Percentiles rank a stretch among this genome's conserved stretches.
These are phyloP conservation scores for Jordanella pulchra DNA, from an alignment of 2,797 vertebrate species.

Conservation along the genomic window DNA sequence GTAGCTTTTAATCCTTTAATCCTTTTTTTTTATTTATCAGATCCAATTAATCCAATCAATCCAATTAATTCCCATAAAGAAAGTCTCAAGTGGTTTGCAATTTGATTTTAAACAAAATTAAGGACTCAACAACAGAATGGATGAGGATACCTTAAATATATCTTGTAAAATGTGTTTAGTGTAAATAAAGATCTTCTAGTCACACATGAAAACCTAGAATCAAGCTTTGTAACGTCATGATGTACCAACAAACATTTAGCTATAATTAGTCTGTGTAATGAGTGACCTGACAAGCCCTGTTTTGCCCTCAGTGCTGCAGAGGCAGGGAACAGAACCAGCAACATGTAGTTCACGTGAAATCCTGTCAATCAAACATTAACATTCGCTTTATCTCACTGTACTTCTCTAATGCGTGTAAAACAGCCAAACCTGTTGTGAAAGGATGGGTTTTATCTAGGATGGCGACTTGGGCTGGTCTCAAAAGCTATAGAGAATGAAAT, in stretches of 20 bases:
- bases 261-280: conserved; percentile 4
- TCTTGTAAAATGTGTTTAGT: conserved; percentile 1
- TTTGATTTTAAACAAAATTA: too few species aligned
- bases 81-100: too few species aligned
- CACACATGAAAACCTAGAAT: neutral
- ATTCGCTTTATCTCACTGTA: conserved; percentile 12
- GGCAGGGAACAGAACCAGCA: neutral
- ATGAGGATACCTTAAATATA: neutral
- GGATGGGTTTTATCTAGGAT: too few species aligned
- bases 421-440: conserved; percentile 6
- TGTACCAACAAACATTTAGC: conserved; percentile 13
- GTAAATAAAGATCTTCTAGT: conserved; percentile 7
- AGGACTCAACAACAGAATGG: neutral
- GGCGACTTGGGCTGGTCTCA: conserved; percentile 1
- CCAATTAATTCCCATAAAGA: neutral
- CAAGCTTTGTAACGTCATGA: conserved; percentile 9
- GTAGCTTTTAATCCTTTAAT: too few species aligned
- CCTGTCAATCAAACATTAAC: conserved; percentile 4
- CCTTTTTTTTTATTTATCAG: neutral
- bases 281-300: conserved; percentile 9
- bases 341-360: neutral
- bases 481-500: neutral
- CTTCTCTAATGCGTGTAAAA: conserved; percentile 11
- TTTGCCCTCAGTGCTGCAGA: conserved; percentile 1
- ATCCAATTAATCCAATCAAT: neutral